Percentiles rank a stretch among this genome's conserved stretches.
Conservation (phyloP, 1,140 invertebrate genomes). For the Drosophila busckii region DNA sequence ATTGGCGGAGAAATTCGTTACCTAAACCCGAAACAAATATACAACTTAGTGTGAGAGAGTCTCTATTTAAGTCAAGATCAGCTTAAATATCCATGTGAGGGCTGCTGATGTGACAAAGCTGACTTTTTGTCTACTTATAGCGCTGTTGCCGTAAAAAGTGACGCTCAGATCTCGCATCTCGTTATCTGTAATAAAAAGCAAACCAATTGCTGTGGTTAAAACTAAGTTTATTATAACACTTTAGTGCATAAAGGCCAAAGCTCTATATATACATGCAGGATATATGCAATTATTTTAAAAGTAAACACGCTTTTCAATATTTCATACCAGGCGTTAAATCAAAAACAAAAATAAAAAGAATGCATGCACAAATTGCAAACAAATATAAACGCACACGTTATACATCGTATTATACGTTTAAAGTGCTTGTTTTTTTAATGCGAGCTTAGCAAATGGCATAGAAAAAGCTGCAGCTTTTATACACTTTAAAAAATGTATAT, state of each 20-base stretch:
- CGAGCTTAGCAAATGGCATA: conserved; percentile 29
- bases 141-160: conserved; percentile 75
- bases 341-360: conserved; percentile 7
- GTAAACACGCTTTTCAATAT: too few species aligned
- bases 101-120: conserved; percentile 49
- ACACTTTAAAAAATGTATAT: too few species aligned
- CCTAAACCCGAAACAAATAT: conserved; percentile 25
- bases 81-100: conserved; percentile 45
- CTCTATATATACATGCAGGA: background rate
- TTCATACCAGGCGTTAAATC: conserved; percentile 12
- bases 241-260: conserved; percentile 12
- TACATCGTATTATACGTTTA: conserved; percentile 26
- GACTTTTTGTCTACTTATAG: conserved; percentile 59
- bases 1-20: conserved; percentile 68
- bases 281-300: background rate
- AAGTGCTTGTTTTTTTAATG: conserved; percentile 6
- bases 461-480: conserved; percentile 15
- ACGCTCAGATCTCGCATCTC: conserved; percentile 77
- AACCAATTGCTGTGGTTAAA: conserved; percentile 2
- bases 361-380: conserved; percentile 29
- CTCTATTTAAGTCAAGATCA: conserved; percentile 56
- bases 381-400: background rate
- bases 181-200: conserved; percentile 58
- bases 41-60: conserved; percentile 1
- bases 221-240: conserved; percentile 11